These are phyloP conservation scores for Saccostrea cuccullata DNA, from an alignment of 1,140 invertebrate genomes.

Conservation along the genomic window DNA sequence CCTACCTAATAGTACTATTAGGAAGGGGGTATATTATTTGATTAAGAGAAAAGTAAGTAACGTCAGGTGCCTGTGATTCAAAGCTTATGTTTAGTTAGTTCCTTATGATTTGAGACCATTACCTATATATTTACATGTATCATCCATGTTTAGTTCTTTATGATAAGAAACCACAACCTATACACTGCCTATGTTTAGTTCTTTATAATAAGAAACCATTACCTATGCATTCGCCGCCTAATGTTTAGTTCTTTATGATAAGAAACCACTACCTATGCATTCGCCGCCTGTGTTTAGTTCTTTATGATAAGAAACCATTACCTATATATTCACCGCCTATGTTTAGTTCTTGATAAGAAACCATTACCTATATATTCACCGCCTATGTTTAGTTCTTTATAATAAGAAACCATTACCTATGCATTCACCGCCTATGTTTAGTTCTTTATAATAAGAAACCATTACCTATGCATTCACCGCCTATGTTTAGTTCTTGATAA, in stretches of 20 bases:
- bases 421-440: neutral
- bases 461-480: neutral
- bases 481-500: slow-evolving; percentile 21
- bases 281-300: neutral
- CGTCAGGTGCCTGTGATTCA: no score
- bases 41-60: no score
- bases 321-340: neutral
- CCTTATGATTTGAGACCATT: no score
- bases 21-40: no score
- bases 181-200: neutral
- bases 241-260: neutral
- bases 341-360: neutral
- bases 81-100: no score
- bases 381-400: slow-evolving; percentile 26
- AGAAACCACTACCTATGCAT: neutral
- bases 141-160: no score
- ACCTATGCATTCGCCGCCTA: neutral
- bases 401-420: no score
- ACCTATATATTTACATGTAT: no score
- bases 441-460: neutral
- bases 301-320: neutral
- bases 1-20: no score
- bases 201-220: neutral
- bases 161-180: neutral
- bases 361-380: neutral